Evolutionary conservation across 2,888 invertebrate genomes (phyloP).

Genomic region (Nudaria mundana): DNA sequence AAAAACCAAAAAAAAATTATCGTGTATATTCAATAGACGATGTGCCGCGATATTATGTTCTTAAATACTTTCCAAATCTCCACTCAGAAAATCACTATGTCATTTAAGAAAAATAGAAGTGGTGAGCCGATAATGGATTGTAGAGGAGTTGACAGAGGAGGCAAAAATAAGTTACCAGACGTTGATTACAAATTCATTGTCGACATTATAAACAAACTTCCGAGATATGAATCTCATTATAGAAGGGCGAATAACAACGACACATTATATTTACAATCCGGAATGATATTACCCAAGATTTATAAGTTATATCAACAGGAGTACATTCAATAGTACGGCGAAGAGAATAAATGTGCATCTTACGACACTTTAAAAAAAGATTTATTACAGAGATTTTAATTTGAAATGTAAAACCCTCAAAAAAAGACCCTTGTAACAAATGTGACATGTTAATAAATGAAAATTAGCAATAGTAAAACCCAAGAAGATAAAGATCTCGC

Average conservation of each 20-base stretch:
- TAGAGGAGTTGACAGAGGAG: slow-evolving; percentile 14
- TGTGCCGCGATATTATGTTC: slow-evolving; percentile 7
- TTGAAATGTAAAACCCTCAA: slow-evolving; percentile 1
- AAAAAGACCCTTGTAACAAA: slow-evolving; percentile 1
- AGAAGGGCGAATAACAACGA: slow-evolving; percentile 16
- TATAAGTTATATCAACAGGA: not conserved
- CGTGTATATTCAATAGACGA: not conserved
- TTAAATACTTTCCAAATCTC: slow-evolving; percentile 14
- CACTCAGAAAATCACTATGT: slow-evolving; percentile 11
- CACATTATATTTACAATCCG: not conserved
- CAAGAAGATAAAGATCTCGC: slow-evolving; percentile 1
- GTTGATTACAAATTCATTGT: slow-evolving; percentile 15
- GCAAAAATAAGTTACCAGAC: slow-evolving; percentile 15
- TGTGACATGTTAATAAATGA: no score
- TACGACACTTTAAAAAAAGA: not conserved
- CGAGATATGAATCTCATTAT: slow-evolving; percentile 14
- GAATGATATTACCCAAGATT: not conserved
- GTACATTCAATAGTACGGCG: not conserved
- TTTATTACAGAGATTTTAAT: slow-evolving; percentile 9
- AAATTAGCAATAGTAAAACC: not conserved
- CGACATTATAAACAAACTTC: slow-evolving; percentile 11
- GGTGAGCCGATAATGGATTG: slow-evolving; percentile 11
- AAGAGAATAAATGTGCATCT: not conserved
- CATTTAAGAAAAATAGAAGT: slow-evolving; percentile 5
- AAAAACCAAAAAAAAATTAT: not conserved